Base-by-base conservation (phyloP, 2,888 invertebrate species). In the Chrysolina haemoptera region DNA sequence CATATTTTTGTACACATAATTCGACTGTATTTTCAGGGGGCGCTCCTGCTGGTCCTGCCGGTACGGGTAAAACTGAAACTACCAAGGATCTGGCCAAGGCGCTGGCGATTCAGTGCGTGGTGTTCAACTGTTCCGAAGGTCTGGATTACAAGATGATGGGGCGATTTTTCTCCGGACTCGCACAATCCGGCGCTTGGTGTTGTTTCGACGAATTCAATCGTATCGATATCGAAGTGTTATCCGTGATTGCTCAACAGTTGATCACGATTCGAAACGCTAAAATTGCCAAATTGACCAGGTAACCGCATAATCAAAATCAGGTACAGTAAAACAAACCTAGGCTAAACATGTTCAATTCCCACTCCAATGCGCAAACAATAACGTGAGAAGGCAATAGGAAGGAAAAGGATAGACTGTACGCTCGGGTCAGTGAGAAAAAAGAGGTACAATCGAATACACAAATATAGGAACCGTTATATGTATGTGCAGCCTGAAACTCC, bases 171-270 rank as follows among this genome's bases (percentile, higher is more conserved):
- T 95, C 96, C 3, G 97, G 97, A 0, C 87, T 96, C 79, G 96
- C 96, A 0, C 96, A 96, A 70, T 95, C 95, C 0, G 97, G 97
- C 0, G 96, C 96, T 4, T 96, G 96, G 96, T 96, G 96, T 83
- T 97, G 96, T 83, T 96, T 97, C 86, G 96, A 96, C 86, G 96
- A 97, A 86, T 96, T 96, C 86, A 96, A 97, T 87, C 91, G 96
- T 8, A 96, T 97, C 74, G 95, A 96, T 84, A 96, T 96, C 80
- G 96, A 96, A 87, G 96, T 96, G 50, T 87, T 96, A 73, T 96
- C 96, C 14, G 96, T 96, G 4, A 96, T 96, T 82, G 96, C 96
- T 0, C 96, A 96, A 82, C 96, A 96, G 84, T 89, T 96, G 73
- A 96, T 96, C 74, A 96, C 96, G 0, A 96, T 96, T 77, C 90